Evolutionary conservation across 2,888 invertebrate species (phyloP).

Genomic region (Cephus nigrinus): DNA sequence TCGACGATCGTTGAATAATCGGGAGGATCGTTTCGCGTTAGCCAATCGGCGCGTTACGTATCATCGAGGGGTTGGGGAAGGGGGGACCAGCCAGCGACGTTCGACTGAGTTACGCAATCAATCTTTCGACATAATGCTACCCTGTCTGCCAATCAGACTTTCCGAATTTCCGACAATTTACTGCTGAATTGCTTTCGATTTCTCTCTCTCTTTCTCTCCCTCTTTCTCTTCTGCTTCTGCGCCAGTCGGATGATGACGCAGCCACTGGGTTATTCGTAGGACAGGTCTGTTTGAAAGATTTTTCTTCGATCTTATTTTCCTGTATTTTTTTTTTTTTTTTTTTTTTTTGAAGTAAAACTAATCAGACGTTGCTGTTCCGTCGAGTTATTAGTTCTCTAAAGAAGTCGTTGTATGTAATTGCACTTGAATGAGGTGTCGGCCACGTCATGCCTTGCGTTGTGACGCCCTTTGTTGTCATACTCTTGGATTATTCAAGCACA

Average conservation of each 20-base stretch:
- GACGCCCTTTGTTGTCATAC: neutral
- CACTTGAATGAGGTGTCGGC: neutral
- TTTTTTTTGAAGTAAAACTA: neutral
- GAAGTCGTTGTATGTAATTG: neutral
- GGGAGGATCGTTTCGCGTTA: neutral
- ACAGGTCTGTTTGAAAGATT: neutral
- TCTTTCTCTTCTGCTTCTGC: neutral
- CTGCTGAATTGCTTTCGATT: neutral
- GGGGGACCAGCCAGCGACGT: neutral
- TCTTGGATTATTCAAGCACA: constrained; percentile 6
- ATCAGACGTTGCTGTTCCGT: neutral
- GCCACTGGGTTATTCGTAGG: neutral
- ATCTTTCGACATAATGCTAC: neutral
- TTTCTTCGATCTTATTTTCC: neutral
- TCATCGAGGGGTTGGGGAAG: neutral
- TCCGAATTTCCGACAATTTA: neutral
- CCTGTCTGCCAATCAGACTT: neutral
- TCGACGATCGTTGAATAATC: neutral
- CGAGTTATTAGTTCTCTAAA: neutral
- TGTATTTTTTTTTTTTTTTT: too few species aligned
- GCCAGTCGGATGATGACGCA: neutral
- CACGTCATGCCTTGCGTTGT: neutral
- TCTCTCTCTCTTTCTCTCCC: neutral
- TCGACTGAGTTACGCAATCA: neutral
- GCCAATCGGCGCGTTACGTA: neutral